Evolutionary conservation across 1,140 invertebrate species (phyloP).

Genomic region (Listronotus bonariensis): DNA sequence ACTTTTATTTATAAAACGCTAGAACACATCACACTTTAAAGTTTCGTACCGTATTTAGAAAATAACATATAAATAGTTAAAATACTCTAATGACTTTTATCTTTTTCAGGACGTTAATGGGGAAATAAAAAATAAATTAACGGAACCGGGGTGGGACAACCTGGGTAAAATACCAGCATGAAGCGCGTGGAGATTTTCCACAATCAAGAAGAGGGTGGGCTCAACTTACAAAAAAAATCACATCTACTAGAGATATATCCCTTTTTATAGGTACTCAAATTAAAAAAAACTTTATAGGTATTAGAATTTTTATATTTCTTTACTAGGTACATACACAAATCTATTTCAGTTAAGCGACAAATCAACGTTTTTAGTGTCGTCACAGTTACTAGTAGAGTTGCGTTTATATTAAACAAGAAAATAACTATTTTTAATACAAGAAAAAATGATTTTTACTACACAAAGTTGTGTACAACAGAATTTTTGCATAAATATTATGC

Average conservation of each 20-base stretch:
- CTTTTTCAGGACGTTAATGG: conserved; percentile 31
- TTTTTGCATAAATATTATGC: conserved; percentile 1
- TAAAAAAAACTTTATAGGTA: not conserved
- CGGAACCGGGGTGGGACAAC: conserved; percentile 38
- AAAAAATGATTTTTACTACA: too few species aligned
- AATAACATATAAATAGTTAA: too few species aligned
- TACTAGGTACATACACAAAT: not conserved
- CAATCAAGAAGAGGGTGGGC: conserved; percentile 32
- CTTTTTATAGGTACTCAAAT: conserved; percentile 5
- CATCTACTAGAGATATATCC: not conserved
- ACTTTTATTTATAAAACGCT: too few species aligned
- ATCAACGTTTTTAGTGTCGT: too few species aligned
- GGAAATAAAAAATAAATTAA: conserved; percentile 28
- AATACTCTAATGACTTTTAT: not conserved
- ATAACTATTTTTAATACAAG: too few species aligned
- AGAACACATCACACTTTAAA: too few species aligned
- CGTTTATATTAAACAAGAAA: too few species aligned
- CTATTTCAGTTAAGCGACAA: not conserved
- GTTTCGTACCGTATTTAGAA: too few species aligned
- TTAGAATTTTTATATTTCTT: conserved; percentile 1
- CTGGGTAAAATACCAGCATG: conserved; percentile 23
- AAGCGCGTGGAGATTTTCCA: not conserved
- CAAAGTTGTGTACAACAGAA: not conserved
- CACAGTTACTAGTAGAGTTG: too few species aligned
- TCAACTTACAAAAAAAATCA: conserved; percentile 8